Base-by-base conservation (phyloP, 2,888 invertebrate genomes). In the Morpho helenor region DNA sequence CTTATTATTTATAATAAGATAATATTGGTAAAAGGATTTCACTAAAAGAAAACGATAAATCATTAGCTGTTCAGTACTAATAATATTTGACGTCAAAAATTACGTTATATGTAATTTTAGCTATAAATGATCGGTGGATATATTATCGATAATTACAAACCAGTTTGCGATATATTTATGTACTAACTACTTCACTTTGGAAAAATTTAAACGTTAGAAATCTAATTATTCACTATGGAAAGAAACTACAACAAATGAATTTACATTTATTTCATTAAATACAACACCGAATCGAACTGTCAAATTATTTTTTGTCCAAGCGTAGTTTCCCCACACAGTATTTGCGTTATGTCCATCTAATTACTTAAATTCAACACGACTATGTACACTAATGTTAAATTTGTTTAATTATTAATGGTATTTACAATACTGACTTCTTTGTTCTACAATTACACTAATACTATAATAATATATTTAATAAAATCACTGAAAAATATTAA, bases 311-410 rank as follows among this genome's bases (percentile, higher is more conserved):
- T 78, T 83, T 79, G 5, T 84, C 82, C 82, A 90, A 90, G 89
- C 89, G 89, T 90, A 90, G 89, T 90, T 90, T 90, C 89, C 89
- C 89, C 89, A 88, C 86, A 87, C 87, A 81, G 82, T 87, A 75
- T 79, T 78, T 82, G 84, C 78, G 69, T 77, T 79, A 75, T 59
- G 59, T 62, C 66, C 63, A 65, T 57, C 56, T 64, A 53, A 47
- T 62, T 53, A 62, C 39, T 43, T 56, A 46, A 46, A 53, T 31
- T 60, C 51, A 44, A 57, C 54, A 52, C 53, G 23, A 47, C 49
- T 60, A 63, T 63, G 31, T 61, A 61, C 48, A 62, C 54, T 52
- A 57, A 55, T 59, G 57, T 56, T 60, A 52, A 55, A 56, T 56
- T 63, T 61, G 54, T 62, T 67, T 69, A 72, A 68, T 63, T 66